These are phyloP conservation scores for Dipodomys stephensi DNA, from an alignment of 2,113 vertebrate species.

Conservation along the genomic window DNA sequence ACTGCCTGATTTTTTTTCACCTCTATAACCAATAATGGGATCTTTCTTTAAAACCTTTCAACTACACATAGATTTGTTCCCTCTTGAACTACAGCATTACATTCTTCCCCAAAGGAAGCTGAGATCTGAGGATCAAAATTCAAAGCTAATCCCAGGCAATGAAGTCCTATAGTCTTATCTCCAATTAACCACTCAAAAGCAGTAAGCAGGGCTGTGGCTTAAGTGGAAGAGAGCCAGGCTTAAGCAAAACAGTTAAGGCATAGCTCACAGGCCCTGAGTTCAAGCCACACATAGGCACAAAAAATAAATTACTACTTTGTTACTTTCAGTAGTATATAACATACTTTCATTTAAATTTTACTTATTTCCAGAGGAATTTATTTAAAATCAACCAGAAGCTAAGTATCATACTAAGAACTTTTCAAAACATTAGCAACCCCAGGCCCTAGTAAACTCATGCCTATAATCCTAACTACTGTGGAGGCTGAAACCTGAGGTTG, in stretches of 20 bases:
- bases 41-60: constrained; percentile 25
- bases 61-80: background rate
- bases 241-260: too few species aligned
- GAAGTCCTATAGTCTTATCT: too few species aligned
- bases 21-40: constrained; percentile 1
- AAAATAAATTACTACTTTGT: too few species aligned
- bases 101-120: constrained; percentile 1
- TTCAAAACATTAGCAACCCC: too few species aligned
- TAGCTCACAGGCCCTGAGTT: too few species aligned
- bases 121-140: too few species aligned
- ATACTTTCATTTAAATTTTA: background rate
- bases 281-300: too few species aligned
- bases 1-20: background rate
- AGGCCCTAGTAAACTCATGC: too few species aligned
- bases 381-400: background rate
- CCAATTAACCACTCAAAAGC: background rate
- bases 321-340: background rate
- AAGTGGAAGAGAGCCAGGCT: too few species aligned
- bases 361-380: constrained; percentile 48
- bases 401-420: background rate
- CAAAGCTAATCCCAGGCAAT: background rate
- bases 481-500: too few species aligned
- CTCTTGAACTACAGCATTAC: background rate
- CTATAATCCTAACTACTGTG: too few species aligned
- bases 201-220: too few species aligned